Percentiles rank a stretch among this genome's conserved stretches.
These are phyloP conservation scores for Poecilia wingei DNA, from an alignment of 2,797 vertebrate genomes.

Conservation along the genomic window DNA sequence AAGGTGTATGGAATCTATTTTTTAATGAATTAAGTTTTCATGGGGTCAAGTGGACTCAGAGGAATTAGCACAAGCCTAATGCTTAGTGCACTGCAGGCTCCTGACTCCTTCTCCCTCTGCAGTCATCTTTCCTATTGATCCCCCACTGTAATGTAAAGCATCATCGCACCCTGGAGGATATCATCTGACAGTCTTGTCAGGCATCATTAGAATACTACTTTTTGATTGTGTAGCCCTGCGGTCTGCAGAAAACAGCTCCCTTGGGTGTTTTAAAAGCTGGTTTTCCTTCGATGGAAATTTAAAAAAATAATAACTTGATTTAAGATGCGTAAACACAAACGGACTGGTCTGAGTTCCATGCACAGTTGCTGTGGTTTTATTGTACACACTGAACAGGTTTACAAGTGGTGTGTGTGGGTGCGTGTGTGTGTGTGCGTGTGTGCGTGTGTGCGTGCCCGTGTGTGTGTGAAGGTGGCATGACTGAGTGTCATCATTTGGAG, in stretches of 20 bases:
- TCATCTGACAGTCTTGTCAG: slow-evolving; percentile 79
- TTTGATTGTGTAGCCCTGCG: slow-evolving; percentile 65
- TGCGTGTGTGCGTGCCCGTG: too few relatives aligned
- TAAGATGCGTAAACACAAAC: slow-evolving; percentile 59
- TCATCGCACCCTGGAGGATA: slow-evolving; percentile 81
- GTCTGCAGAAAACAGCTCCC: slow-evolving; percentile 58
- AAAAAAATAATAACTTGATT: slow-evolving; percentile 47
- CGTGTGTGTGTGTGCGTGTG: background rate
- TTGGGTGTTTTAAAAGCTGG: slow-evolving; percentile 56
- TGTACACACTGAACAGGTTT: slow-evolving; percentile 34
- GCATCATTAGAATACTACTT: slow-evolving; percentile 79
- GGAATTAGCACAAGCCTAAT: slow-evolving; percentile 30
- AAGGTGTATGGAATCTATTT: background rate
- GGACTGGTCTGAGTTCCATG: slow-evolving; percentile 39
- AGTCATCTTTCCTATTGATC: slow-evolving; percentile 77
- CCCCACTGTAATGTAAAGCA: slow-evolving; percentile 79
- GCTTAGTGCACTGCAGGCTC: slow-evolving; percentile 29
- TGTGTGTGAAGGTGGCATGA: slow-evolving; percentile 15
- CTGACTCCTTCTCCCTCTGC: slow-evolving; percentile 38
- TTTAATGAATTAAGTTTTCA: slow-evolving; percentile 1
- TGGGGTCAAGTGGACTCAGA: slow-evolving; percentile 46
- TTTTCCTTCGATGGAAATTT: slow-evolving; percentile 41
- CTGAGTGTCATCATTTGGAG: slow-evolving; percentile 26
- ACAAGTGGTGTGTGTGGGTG: background rate
- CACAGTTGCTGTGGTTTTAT: slow-evolving; percentile 25